These are phyloP conservation scores for Ailuropoda melanoleuca DNA, from an alignment of 2,113 vertebrate species.

Conservation along the genomic window DNA sequence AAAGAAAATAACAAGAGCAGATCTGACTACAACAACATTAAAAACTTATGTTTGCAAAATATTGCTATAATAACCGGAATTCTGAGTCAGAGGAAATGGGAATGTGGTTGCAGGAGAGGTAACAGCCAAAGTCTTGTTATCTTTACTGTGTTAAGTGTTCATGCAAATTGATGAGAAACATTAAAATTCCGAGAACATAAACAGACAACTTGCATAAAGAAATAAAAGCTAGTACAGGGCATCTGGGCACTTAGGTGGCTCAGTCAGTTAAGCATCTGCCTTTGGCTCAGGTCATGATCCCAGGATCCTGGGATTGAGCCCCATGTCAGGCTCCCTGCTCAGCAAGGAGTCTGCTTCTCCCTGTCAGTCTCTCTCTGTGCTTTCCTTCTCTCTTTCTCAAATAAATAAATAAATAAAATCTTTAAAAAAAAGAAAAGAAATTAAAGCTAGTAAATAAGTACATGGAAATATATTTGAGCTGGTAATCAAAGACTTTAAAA, in stretches of 20 bases:
- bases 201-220: slow-evolving; percentile 48
- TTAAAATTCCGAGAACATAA: slow-evolving; percentile 33
- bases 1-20: not conserved
- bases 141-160: slow-evolving; percentile 39
- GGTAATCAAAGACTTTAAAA: slow-evolving; percentile 50
- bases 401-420: not conserved
- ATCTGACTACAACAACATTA: slow-evolving; percentile 28
- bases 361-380: not conserved
- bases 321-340: not conserved
- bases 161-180: slow-evolving; percentile 38
- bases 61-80: not conserved
- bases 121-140: not conserved
- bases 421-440: slow-evolving; percentile 28
- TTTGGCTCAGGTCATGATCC: not conserved
- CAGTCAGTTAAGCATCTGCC: not conserved
- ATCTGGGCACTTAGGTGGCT: not conserved
- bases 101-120: slow-evolving; percentile 10
- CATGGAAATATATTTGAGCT: slow-evolving; percentile 15
- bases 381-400: not conserved
- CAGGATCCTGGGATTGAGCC: not conserved
- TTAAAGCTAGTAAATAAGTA: slow-evolving; percentile 41
- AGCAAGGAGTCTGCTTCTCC: not conserved
- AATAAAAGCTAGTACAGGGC: not conserved
- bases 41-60: slow-evolving; percentile 57
- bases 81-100: slow-evolving; percentile 17